A percentile compares a stretch with the other conserved stretches of the same genome.
Conservation (phyloP, 1,140 invertebrate genomes). For the Eriosoma lanigerum region DNA sequence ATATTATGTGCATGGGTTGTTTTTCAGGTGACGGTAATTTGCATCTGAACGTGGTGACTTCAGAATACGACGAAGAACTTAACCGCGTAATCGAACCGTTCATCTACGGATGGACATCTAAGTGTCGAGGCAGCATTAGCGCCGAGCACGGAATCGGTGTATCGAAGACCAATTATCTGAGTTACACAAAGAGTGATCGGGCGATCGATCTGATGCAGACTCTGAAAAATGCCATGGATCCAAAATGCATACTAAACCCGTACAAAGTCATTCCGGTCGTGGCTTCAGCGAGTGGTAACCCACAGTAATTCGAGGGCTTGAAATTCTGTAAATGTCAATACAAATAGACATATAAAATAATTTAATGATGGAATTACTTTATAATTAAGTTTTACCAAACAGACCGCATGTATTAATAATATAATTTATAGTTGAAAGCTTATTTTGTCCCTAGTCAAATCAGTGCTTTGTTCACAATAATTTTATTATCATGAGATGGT, state of each 20-base stretch:
- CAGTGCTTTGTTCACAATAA: too few species aligned
- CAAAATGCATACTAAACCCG: conserved; percentile 91
- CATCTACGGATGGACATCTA: conserved; percentile 82
- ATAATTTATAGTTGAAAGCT: too few species aligned
- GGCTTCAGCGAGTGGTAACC: background rate
- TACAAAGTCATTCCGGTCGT: conserved; percentile 73
- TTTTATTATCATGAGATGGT: too few species aligned
- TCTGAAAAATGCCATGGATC: conserved; percentile 87
- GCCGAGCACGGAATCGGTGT: conserved; percentile 96
- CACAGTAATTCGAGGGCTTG: too few species aligned
- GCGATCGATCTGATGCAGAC: conserved; percentile 80
- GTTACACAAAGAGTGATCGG: conserved; percentile 75
- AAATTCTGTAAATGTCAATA: background rate
- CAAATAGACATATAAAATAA: background rate
- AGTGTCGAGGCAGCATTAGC: conserved; percentile 83
- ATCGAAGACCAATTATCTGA: conserved; percentile 83
- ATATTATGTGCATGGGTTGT: too few species aligned
- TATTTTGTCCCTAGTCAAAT: background rate
- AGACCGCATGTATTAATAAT: too few species aligned
- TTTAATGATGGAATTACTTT: too few species aligned
- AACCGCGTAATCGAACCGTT: conserved; percentile 80
- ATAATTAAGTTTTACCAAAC: too few species aligned
- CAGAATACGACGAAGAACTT: conserved; percentile 70
- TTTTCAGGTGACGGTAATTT: conserved; percentile 83
- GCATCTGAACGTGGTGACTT: conserved; percentile 82